Evolutionary conservation across 2,113 vertebrate genomes (phyloP).

Genomic region (Copsychus sechellarum): DNA sequence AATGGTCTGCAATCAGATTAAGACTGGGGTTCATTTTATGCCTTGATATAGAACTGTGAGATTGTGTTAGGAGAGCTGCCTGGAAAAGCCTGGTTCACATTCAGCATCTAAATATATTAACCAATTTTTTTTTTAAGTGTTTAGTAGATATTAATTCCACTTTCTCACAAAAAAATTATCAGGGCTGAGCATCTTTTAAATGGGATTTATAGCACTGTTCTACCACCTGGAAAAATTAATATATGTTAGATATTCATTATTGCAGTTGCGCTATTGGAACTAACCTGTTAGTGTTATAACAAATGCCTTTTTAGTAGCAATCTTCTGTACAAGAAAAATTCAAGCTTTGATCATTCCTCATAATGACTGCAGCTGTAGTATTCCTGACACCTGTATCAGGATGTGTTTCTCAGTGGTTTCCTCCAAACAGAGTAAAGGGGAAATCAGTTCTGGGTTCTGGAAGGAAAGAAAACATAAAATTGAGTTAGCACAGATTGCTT

Average conservation of each 20-base stretch:
- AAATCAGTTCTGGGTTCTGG: background rate
- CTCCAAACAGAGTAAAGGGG: background rate
- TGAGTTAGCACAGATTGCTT: constrained; percentile 1
- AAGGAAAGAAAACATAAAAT: constrained; percentile 17
- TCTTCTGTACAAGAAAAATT: background rate
- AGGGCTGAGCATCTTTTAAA: background rate
- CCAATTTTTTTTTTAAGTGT: background rate
- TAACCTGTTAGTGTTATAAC: background rate
- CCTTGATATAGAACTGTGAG: background rate
- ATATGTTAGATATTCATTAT: background rate
- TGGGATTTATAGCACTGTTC: background rate
- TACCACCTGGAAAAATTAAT: background rate
- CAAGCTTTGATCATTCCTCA: background rate
- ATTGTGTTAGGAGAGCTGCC: constrained; percentile 3
- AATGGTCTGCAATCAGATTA: constrained; percentile 7
- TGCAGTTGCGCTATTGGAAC: background rate
- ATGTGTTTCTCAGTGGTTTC: background rate
- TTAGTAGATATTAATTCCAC: background rate
- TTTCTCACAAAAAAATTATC: background rate
- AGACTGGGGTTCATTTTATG: constrained; percentile 5
- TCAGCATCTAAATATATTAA: constrained; percentile 3
- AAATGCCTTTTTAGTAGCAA: background rate
- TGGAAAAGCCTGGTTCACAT: constrained; percentile 6
- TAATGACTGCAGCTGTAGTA: background rate
- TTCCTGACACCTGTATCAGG: background rate